A percentile compares a stretch with the other conserved stretches of the same genome.
Conservation (phyloP, 2,113 vertebrate species). For the Raphicerus campestris region DNA sequence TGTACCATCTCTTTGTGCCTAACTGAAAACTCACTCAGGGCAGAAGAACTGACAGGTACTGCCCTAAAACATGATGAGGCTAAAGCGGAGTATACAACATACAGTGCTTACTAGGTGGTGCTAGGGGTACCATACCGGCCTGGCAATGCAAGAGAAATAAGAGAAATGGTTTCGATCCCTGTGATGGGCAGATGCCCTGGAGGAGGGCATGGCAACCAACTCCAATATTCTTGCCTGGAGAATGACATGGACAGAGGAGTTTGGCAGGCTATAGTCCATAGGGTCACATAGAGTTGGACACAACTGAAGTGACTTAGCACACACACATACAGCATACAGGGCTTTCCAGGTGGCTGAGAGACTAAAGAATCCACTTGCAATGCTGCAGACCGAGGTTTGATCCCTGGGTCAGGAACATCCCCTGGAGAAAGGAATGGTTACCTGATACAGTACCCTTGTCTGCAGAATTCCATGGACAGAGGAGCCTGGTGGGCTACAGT, state of each 20-base stretch:
- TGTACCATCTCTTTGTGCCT: background rate
- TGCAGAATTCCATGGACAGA: background rate
- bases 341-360: background rate
- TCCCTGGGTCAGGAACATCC: background rate
- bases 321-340: background rate
- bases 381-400: background rate
- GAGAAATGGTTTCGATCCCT: background rate
- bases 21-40: background rate
- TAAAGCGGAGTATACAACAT: background rate
- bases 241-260: background rate
- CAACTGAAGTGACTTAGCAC: background rate
- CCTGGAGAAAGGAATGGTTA: background rate
- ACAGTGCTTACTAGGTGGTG: background rate
- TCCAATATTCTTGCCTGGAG: background rate
- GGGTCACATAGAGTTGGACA: background rate
- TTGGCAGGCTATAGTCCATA: background rate
- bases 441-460: background rate
- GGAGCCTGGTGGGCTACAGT: background rate
- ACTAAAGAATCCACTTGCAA: background rate
- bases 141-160: background rate
- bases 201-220: background rate
- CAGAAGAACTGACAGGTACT: background rate
- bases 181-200: background rate
- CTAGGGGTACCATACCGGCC: background rate
- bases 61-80: background rate